These are phyloP conservation scores for Micoletzkya japonica DNA, from an alignment of 2,888 invertebrate genomes.

Conservation along the genomic window DNA sequence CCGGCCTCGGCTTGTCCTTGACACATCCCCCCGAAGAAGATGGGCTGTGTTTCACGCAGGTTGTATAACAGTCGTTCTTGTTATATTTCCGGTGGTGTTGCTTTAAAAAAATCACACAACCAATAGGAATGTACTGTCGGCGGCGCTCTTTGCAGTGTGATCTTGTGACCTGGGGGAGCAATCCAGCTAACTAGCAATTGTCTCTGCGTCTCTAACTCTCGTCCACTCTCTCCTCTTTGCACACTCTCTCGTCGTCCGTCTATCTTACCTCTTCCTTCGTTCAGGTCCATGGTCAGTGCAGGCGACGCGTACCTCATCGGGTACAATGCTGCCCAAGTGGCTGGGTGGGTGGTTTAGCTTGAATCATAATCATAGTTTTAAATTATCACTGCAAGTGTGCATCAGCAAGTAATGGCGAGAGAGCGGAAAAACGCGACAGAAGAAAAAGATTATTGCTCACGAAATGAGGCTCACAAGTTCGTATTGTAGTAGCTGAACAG, in stretches of 20 bases:
- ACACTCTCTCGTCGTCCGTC: neutral
- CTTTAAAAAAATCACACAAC: no score
- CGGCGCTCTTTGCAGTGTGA: no score
- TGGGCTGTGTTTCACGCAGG: no score
- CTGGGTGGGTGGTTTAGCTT: conserved; percentile 38
- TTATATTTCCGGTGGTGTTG: no score
- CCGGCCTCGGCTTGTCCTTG: no score
- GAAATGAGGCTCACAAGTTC: no score
- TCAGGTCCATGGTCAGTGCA: conserved; percentile 44
- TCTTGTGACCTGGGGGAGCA: no score
- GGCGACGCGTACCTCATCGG: conserved; percentile 53
- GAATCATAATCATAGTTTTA: neutral
- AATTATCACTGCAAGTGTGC: conserved; percentile 4
- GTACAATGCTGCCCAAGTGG: conserved; percentile 60
- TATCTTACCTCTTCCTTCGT: neutral
- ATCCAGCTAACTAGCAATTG: neutral
- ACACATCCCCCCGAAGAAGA: no score
- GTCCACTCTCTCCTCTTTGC: neutral
- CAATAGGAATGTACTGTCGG: no score
- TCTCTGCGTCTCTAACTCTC: neutral
- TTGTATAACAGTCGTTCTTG: no score
- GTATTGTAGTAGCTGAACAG: no score
- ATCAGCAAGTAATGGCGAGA: conserved; percentile 9
- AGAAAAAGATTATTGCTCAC: no score
- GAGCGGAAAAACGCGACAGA: neutral